phyloP scores from a whole-genome alignment of 2,888 invertebrate genomes.

The Agrochola litura region DNA sequence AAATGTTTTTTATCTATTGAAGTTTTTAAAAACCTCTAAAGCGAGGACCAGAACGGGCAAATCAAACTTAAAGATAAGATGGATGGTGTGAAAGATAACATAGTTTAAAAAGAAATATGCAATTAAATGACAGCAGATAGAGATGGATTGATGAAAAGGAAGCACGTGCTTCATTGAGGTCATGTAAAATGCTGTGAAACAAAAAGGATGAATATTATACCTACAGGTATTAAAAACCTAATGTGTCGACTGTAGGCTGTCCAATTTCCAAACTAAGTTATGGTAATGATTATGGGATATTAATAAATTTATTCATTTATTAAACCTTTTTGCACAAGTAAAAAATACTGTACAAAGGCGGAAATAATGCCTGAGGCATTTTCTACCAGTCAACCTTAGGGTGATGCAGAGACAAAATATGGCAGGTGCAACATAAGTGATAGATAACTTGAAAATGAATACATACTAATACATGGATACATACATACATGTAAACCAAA shows the following conservation, averaged over 20 bases:
- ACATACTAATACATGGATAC: too few relatives aligned
- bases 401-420: too few relatives aligned
- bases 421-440: too few relatives aligned
- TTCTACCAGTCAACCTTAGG: too few relatives aligned
- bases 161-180: not conserved
- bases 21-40: not conserved
- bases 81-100: slow-evolving; percentile 9
- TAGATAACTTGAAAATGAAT: too few relatives aligned
- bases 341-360: too few relatives aligned
- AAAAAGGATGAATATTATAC: not conserved
- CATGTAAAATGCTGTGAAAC: not conserved
- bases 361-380: too few relatives aligned
- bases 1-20: not conserved
- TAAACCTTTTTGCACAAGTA: too few relatives aligned
- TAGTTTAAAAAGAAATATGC: slow-evolving; percentile 3
- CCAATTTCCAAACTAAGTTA: not conserved
- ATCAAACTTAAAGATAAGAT: not conserved
- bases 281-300: not conserved
- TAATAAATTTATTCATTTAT: too few relatives aligned
- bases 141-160: not conserved
- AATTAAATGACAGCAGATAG: too few relatives aligned
- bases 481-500: too few relatives aligned
- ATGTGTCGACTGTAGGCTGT: not conserved
- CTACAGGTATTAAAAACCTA: not conserved
- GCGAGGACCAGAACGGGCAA: not conserved